Evolutionary conservation across 1,140 invertebrate species (phyloP), one percentile per base, ranked within the genome.

Genomic region (Pachyrhynchus sulphureomaculatus): DNA sequence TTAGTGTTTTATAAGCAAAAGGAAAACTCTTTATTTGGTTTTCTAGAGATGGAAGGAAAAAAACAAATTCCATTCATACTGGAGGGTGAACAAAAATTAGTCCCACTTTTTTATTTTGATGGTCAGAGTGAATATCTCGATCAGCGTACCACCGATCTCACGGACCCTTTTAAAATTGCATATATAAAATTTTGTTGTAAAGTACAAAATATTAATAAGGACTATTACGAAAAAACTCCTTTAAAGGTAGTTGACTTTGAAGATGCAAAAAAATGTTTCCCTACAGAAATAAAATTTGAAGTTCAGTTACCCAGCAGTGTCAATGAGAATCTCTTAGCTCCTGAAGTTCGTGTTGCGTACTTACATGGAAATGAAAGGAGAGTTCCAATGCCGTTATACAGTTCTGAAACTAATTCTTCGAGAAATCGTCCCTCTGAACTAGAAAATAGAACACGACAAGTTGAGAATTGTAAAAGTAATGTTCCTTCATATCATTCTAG

Each of bases 171-270:
- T 81, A 79, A 81, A 66, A 42, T 82, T 18, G 75, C 77, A 1
- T 82, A 81, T 66, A 69, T 82, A 10, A 80, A 80, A 68, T 78
- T 82, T 61, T 81, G 80, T 68, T 81, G 80, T 64, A 79, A 79
- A 70, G 77, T 78, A 8, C 79, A 80, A 70, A 78, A 75, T 10
- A 78, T 80, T 21, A 60, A 77, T 41, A 77, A 78, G 53, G 77
- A 80, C 49, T 64, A 78, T 17, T 80, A 80, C 62, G 72, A 73
- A 3, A 69, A 66, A 58, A 72, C 76, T 42, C 68, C 70, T 0
- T 75, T 78, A 61, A 68, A 70, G 37, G 77, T 80, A 17, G 78
- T 80, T 6, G 75, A 74, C 57, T 49, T 81, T n/a, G 75, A 78
- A 21, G 79, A 80, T 52, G 32, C 57, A 21, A 29, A 48, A 37